Evolutionary conservation across 1,140 invertebrate species (phyloP).

Genomic region (Conus betulinus): DNA sequence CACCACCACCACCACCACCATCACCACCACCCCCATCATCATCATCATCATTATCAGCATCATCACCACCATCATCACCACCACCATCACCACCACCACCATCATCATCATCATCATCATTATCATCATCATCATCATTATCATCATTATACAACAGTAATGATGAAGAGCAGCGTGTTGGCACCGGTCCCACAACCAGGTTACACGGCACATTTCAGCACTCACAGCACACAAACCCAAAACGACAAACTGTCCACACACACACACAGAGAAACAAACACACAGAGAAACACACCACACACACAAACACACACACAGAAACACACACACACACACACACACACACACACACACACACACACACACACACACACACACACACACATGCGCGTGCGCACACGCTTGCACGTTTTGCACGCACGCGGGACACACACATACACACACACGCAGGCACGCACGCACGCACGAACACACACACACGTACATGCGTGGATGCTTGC

Average conservation of each 20-base stretch:
- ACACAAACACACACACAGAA: neutral
- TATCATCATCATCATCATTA: constrained; percentile 11
- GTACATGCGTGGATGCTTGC: neutral
- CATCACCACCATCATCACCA: constrained; percentile 14
- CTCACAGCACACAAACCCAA: too few relatives aligned
- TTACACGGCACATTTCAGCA: too few relatives aligned
- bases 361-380: constrained; percentile 16
- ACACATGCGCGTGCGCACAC: neutral
- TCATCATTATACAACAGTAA: neutral
- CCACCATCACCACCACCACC: neutral
- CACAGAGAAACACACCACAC: constrained; percentile 9
- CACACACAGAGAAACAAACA: constrained; percentile 13
- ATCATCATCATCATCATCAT: constrained; percentile 19
- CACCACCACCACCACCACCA: neutral
- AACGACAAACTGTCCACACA: neutral
- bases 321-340: constrained; percentile 9
- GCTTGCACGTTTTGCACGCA: neutral
- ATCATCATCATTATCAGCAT: neutral
- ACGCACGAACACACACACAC: constrained; percentile 4
- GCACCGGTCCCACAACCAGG: too few relatives aligned
- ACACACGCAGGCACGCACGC: constrained; percentile 28
- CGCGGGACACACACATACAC: neutral
- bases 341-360: constrained; percentile 30
- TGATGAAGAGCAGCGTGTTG: neutral
- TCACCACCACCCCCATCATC: neutral